Conservation (phyloP, 2,797 vertebrate genomes). For the Enteromius thamalakanensis region DNA sequence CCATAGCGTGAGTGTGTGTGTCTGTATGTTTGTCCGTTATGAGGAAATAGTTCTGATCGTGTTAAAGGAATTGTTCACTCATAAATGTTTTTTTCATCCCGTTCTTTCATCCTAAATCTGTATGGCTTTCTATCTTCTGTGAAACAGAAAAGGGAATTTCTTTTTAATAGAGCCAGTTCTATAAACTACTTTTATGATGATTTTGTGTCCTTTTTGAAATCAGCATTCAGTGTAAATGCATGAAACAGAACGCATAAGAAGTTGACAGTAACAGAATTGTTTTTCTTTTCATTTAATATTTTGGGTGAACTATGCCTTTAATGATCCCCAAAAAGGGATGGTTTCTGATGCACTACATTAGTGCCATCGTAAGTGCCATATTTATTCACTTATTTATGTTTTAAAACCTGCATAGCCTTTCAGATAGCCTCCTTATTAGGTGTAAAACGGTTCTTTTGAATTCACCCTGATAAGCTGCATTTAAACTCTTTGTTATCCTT, state of each 20-base stretch:
- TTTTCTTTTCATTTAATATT: background rate
- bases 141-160: background rate
- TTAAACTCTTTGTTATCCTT: background rate
- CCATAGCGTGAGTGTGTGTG: background rate
- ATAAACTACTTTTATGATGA: background rate
- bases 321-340: background rate
- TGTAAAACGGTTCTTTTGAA: constrained; percentile 21
- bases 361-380: constrained; percentile 51
- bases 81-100: background rate
- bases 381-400: constrained; percentile 3
- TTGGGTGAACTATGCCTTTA: constrained; percentile 14
- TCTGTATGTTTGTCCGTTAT: background rate
- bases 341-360: constrained; percentile 78
- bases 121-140: constrained; percentile 9
- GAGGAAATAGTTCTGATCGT: background rate
- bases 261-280: background rate
- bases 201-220: background rate
- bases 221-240: background rate
- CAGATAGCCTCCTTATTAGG: constrained; percentile 3
- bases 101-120: background rate
- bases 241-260: background rate
- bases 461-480: background rate
- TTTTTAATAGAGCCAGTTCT: background rate
- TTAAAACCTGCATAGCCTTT: constrained; percentile 16
- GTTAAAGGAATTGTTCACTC: constrained; percentile 17